Conservation (phyloP, 2,113 vertebrate genomes). For the Muntiacus reevesi region DNA sequence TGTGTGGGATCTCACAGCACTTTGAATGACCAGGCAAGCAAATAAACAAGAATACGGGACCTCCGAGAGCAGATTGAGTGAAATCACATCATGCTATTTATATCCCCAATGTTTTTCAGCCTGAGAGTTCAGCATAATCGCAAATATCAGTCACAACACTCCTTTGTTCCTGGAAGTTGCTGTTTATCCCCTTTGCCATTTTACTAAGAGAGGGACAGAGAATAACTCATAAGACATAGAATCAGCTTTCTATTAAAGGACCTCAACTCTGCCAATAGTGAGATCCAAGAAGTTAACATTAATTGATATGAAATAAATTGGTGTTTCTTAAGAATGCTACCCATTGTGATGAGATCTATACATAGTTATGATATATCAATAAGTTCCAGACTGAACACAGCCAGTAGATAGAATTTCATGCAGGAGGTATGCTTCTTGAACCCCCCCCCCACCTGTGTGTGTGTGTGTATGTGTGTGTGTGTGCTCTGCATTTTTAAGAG, state of each 20-base stretch:
- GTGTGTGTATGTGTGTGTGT: neutral
- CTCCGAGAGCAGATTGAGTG: neutral
- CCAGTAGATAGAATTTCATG: neutral
- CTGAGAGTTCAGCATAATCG: neutral
- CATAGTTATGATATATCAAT: neutral
- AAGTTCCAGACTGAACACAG: neutral
- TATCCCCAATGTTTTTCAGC: neutral
- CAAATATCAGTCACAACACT: neutral
- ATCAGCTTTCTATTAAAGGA: neutral
- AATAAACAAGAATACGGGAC: neutral
- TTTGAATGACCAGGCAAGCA: neutral
- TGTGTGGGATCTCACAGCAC: neutral
- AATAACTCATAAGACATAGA: neutral
- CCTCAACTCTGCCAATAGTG: neutral
- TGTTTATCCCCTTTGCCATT: neutral
- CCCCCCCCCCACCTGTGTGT: neutral
- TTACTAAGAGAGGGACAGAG: neutral
- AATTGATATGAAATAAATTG: neutral
- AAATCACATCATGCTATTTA: slow-evolving; percentile 28
- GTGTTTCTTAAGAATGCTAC: neutral
- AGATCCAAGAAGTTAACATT: neutral
- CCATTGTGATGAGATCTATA: neutral
- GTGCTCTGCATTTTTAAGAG: neutral
- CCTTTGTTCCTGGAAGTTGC: slow-evolving; percentile 7
- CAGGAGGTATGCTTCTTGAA: neutral